These are phyloP conservation scores for Triplophysa bombifrons DNA, from an alignment of 2,797 vertebrate genomes.

Conservation along the genomic window DNA sequence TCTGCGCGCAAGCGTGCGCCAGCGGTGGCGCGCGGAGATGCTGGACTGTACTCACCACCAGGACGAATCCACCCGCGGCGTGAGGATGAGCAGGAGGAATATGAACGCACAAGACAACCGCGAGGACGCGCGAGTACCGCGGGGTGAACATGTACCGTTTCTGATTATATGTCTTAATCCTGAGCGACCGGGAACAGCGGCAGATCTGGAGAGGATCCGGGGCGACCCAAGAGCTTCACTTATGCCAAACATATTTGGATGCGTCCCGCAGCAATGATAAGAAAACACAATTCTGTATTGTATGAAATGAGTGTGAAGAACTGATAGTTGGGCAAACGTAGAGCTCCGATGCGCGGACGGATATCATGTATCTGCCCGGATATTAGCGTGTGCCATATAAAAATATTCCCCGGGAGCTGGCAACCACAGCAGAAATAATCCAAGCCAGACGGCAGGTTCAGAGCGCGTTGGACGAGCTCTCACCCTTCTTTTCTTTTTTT, in stretches of 20 bases:
- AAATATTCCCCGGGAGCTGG: constrained; percentile 60
- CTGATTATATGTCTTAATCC: constrained; percentile 66
- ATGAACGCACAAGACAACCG: constrained; percentile 83
- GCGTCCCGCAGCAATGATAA: constrained; percentile 31
- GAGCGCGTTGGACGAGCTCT: constrained; percentile 24
- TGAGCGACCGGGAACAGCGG: constrained; percentile 60
- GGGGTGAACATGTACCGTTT: constrained; percentile 60
- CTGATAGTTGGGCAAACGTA: constrained; percentile 14
- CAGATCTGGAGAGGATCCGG: constrained; percentile 69
- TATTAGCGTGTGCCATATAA: constrained; percentile 58
- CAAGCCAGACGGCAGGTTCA: constrained; percentile 58
- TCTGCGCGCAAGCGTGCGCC: background rate
- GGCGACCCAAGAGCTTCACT: constrained; percentile 74
- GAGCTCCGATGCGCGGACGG: constrained; percentile 45
- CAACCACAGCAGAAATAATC: constrained; percentile 61
- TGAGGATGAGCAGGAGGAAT: constrained; percentile 87
- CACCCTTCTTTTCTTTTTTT: constrained; percentile 22
- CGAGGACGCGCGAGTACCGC: constrained; percentile 72
- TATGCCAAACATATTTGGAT: constrained; percentile 78
- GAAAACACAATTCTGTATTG: constrained; percentile 15
- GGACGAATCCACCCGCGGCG: constrained; percentile 89
- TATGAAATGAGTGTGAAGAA: background rate
- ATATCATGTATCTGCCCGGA: constrained; percentile 50
- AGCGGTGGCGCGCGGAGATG: constrained; percentile 16
- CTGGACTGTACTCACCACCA: constrained; percentile 87